phyloP scores from a whole-genome alignment of 2,113 vertebrate species.

The Zosterops lateralis region DNA sequence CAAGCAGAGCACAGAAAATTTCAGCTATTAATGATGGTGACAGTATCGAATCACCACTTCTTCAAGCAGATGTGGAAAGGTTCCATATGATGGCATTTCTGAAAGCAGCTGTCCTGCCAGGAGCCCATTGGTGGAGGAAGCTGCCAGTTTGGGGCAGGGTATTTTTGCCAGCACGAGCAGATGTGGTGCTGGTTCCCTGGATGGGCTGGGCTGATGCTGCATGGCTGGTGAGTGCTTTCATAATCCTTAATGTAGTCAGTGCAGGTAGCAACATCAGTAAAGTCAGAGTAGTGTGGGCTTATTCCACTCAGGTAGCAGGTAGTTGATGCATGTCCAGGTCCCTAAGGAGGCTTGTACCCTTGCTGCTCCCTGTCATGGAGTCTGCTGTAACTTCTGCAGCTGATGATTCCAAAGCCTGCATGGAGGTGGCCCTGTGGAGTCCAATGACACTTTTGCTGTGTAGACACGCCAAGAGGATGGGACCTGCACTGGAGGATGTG shows the following conservation, averaged over 20 bases:
- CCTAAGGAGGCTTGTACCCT: background rate
- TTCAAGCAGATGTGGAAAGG: background rate
- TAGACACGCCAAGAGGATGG: background rate
- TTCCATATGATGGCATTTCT: fast-evolving
- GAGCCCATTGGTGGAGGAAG: background rate
- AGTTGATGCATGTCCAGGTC: fast-evolving
- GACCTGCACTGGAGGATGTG: background rate
- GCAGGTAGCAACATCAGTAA: background rate
- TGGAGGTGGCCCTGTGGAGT: background rate
- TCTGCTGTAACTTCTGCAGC: background rate
- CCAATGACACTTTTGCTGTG: background rate
- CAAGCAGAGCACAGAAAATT: background rate
- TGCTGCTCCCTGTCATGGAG: background rate
- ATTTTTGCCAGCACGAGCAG: fast-evolving
- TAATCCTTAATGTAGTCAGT: background rate
- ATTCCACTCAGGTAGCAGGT: too few species aligned
- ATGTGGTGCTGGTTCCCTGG: background rate
- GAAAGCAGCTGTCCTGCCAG: background rate
- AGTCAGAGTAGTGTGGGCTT: fast-evolving
- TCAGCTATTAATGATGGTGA: background rate
- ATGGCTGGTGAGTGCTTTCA: fast-evolving
- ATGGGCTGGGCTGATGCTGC: fast-evolving
- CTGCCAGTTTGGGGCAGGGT: background rate
- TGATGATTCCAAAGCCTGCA: fast-evolving
- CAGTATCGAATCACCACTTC: background rate